Percentiles rank a stretch among this genome's conserved stretches.
These are phyloP conservation scores for Papilio aristodemus DNA, from an alignment of 1,140 invertebrate genomes.

Conservation along the genomic window DNA sequence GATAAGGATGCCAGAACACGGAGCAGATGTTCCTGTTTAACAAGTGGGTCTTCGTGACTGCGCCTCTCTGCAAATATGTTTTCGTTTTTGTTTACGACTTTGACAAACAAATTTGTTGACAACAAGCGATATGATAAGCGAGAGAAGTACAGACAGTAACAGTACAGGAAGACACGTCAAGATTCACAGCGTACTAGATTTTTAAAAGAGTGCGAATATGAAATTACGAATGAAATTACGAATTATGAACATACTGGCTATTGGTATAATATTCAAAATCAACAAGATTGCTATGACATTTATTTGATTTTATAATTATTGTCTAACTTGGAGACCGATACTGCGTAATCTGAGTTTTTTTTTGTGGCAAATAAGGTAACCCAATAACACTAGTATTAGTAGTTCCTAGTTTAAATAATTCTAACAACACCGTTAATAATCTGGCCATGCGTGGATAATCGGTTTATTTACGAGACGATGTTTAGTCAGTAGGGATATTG, in stretches of 20 bases:
- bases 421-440: neutral
- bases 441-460: neutral
- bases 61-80: slow-evolving; percentile 21
- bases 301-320: neutral
- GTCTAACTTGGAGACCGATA: neutral
- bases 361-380: slow-evolving; percentile 25
- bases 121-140: too few relatives aligned
- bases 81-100: slow-evolving; percentile 28
- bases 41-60: slow-evolving; percentile 22
- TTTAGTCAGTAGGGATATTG: slow-evolving; percentile 8
- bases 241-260: too few relatives aligned
- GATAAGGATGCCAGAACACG: slow-evolving; percentile 20
- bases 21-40: slow-evolving; percentile 28
- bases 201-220: too few relatives aligned
- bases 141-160: too few relatives aligned
- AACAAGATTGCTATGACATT: too few relatives aligned
- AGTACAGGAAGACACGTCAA: too few relatives aligned
- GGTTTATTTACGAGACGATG: slow-evolving; percentile 3
- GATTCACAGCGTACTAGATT: too few relatives aligned
- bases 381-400: slow-evolving; percentile 33
- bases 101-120: slow-evolving; percentile 27
- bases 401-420: neutral
- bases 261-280: too few relatives aligned
- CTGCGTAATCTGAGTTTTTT: neutral
- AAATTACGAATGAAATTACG: too few relatives aligned